Base-by-base conservation (phyloP, 2,113 vertebrate species). In the Oncorhynchus nerka region DNA sequence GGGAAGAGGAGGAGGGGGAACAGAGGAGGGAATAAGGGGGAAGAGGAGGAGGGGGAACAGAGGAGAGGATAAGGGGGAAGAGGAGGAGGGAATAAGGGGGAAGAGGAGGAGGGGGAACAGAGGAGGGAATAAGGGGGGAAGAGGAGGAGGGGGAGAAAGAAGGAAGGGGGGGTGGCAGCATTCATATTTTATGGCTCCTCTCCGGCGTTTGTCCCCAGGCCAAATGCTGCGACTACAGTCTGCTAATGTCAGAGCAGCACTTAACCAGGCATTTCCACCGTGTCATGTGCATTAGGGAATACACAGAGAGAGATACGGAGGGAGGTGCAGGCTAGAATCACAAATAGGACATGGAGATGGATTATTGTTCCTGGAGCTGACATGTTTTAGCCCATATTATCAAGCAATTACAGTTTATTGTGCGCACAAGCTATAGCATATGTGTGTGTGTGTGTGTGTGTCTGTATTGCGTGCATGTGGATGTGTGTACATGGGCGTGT, bases 211-310 rank as follows among this genome's bases (percentile, higher is more conserved):
- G 90, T 92, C 91, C 91, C 90, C 83, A 78, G 90, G 90, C 89
- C 90, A 92, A 91, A 91, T 83, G 86, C 85, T 90, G 90, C 83
- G 90, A 91, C 90, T 89, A 91, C 84, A 87, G 83, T 91, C 87
- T 74, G 83, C 85, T 90, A 90, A 89, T 92, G 91, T 91, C 90
- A 90, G 91, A 90, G 86, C 88, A 90, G 89, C 88, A 91, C 89
- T 91, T 92, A 91, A 89, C 86, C 87, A 90, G 90, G 86, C 90
- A 89, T 89, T 89, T 90, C 84, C 86, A 89, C 84, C 81, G 88
- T 84, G 88, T 84, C 85, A 80, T 55, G 80, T 84, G 74, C 90
- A 87, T 78, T 57, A 55, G 89, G 89, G 81, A 90, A 91, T 90
- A 89, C 68, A 79, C 75, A 68, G 39, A 34, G 66, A 20, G 66